phyloP scores from a whole-genome alignment of 2,797 vertebrate species.

The Sibirionetta formosa region DNA sequence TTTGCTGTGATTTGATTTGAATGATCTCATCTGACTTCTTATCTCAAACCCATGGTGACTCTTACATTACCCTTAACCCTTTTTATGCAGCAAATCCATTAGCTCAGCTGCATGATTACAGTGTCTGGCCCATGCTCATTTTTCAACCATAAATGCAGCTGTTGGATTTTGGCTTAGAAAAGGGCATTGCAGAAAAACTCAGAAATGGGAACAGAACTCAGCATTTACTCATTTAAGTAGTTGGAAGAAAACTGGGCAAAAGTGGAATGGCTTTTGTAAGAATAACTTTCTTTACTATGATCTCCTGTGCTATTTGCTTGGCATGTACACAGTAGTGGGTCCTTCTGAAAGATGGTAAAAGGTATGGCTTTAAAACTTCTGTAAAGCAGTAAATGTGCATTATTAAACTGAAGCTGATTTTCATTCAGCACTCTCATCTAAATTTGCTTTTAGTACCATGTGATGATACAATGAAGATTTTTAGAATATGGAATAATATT shows the following conservation, averaged over 20 bases:
- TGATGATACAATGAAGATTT: rapidly evolving
- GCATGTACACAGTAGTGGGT: background rate
- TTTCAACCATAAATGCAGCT: constrained; percentile 39
- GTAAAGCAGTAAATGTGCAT: background rate
- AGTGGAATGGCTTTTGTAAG: background rate
- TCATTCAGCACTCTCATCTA: background rate
- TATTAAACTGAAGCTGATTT: background rate
- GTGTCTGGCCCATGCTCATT: background rate
- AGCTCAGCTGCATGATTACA: constrained; percentile 14
- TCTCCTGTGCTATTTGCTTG: background rate
- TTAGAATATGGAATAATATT: background rate
- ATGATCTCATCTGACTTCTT: background rate
- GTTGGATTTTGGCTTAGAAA: constrained; percentile 6
- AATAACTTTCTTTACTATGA: background rate
- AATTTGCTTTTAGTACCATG: background rate
- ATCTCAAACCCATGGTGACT: background rate
- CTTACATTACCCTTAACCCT: background rate
- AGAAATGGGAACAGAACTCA: background rate
- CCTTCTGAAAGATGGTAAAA: background rate
- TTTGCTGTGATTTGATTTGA: constrained; percentile 19
- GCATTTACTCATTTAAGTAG: background rate
- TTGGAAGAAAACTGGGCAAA: background rate
- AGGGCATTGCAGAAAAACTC: background rate
- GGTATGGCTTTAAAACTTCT: background rate
- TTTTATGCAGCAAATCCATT: background rate